Evolutionary conservation across 1,140 invertebrate species (phyloP).

Genomic region (Drosophila setifemur): DNA sequence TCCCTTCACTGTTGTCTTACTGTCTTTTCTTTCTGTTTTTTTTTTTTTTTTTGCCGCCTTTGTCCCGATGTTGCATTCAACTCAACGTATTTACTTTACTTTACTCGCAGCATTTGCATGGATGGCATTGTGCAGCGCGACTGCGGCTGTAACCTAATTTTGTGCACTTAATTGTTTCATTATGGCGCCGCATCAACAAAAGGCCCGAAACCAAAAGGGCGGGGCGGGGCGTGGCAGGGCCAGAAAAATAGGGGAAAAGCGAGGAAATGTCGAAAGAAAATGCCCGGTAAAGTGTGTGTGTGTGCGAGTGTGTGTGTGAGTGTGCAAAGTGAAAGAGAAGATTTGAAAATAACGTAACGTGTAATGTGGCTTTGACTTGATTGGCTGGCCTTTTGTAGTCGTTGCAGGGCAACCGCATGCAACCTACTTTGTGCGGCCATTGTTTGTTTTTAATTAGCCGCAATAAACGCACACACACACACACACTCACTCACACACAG

Average conservation of each 20-base stretch:
- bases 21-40: constrained; percentile 19
- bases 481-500: constrained; percentile 18
- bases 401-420: constrained; percentile 54
- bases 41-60: constrained; percentile 23
- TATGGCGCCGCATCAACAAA: constrained; percentile 78
- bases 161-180: constrained; percentile 79
- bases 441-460: constrained; percentile 81
- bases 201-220: constrained; percentile 30
- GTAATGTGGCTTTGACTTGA: constrained; percentile 67
- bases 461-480: constrained; percentile 70
- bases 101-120: constrained; percentile 74
- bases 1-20: constrained; percentile 20
- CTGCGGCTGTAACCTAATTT: constrained; percentile 76
- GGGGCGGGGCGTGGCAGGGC: background rate
- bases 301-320: background rate
- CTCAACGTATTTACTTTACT: constrained; percentile 72
- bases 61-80: constrained; percentile 44
- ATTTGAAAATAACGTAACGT: constrained; percentile 62
- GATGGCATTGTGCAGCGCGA: constrained; percentile 61
- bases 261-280: constrained; percentile 63
- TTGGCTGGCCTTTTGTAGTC: constrained; percentile 53
- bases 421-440: constrained; percentile 73
- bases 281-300: background rate
- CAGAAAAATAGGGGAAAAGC: background rate
- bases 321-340: constrained; percentile 29